Conservation (phyloP, 2,888 invertebrate genomes). For the Drosophila pseudotakahashii region DNA sequence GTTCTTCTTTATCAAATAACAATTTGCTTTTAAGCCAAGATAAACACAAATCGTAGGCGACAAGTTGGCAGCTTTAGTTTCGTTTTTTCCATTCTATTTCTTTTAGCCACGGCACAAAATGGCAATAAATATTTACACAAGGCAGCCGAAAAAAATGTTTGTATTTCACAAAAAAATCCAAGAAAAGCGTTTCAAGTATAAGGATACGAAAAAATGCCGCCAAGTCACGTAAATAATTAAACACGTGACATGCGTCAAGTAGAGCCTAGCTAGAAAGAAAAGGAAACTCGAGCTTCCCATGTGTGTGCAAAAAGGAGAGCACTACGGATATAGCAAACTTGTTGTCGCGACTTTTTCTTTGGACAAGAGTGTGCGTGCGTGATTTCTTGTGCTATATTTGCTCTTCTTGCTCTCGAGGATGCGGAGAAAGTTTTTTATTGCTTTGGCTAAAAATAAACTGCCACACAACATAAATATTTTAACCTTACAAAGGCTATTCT, state of each 20-base stretch:
- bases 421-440: neutral
- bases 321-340: constrained; percentile 15
- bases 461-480: neutral
- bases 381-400: constrained; percentile 51
- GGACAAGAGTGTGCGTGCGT: constrained; percentile 60
- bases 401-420: constrained; percentile 10
- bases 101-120: constrained; percentile 40
- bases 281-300: neutral
- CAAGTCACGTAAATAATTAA: constrained; percentile 85
- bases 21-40: neutral
- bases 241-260: constrained; percentile 84
- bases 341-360: constrained; percentile 51
- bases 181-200: constrained; percentile 4
- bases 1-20: neutral
- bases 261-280: constrained; percentile 17
- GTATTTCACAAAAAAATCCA: constrained; percentile 9
- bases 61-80: constrained; percentile 20
- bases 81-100: neutral
- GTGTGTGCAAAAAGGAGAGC: neutral
- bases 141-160: constrained; percentile 42
- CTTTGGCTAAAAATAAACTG: constrained; percentile 17
- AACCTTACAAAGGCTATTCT: neutral
- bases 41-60: constrained; percentile 10
- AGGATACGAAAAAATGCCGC: constrained; percentile 65
- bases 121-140: constrained; percentile 79